phyloP scores from a whole-genome alignment of 2,113 vertebrate genomes.

The Aegotheles bennettii region DNA sequence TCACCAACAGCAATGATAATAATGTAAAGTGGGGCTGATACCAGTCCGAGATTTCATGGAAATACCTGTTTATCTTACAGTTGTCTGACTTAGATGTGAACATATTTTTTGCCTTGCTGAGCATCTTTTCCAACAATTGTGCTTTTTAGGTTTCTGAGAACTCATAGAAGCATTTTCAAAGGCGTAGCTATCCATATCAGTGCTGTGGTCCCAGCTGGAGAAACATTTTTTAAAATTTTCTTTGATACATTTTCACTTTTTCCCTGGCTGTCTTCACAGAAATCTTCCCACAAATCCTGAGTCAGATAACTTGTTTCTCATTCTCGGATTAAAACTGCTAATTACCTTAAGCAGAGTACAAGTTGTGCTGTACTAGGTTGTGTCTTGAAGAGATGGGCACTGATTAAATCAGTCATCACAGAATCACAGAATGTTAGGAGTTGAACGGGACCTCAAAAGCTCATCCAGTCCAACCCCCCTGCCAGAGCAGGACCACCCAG shows the following conservation, averaged over 20 bases:
- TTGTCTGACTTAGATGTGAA: background rate
- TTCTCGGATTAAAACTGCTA: background rate
- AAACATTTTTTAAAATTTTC: background rate
- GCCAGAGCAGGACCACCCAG: too few relatives aligned
- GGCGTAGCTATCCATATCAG: background rate
- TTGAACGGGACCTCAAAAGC: too few relatives aligned
- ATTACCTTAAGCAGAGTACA: background rate
- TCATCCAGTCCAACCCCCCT: too few relatives aligned
- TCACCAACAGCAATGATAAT: background rate
- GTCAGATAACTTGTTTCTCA: background rate
- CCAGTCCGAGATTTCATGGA: background rate
- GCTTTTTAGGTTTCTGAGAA: background rate
- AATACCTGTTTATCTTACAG: background rate
- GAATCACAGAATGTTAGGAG: too few relatives aligned
- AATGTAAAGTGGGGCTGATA: background rate
- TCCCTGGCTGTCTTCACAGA: background rate
- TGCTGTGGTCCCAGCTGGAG: background rate
- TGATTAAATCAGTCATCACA: background rate
- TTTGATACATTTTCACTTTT: background rate
- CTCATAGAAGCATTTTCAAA: background rate
- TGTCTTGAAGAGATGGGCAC: background rate
- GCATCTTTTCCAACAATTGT: background rate
- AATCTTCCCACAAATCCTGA: background rate
- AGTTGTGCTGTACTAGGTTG: background rate
- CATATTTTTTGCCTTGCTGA: background rate